Evolutionary conservation across 2,113 vertebrate genomes (phyloP), one percentile per base, ranked within the genome.

Genomic region (Callopanchax toddi): DNA sequence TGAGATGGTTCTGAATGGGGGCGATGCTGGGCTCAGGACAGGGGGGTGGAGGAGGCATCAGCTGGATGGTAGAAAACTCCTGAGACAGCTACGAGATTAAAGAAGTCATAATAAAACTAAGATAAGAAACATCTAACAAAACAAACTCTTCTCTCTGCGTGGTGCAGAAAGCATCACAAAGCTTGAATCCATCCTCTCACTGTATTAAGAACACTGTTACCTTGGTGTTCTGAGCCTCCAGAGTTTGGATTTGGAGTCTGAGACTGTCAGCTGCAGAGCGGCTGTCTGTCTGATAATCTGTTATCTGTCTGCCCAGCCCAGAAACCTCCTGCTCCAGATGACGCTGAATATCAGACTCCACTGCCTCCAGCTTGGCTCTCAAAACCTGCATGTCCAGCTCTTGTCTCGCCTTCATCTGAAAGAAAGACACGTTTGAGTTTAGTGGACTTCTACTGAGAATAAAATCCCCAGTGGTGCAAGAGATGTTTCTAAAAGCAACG

Each of bases 161-260:
- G n/a, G n/a, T n/a, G n/a, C n/a, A 16, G 6, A 42, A 42, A 12
- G 13, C 2, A 25, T 8, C 18, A 17, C 7, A 53, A 44, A 25
- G 10, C 26, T 20, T 20, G 2, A 54, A 12, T n/a, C 37, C 20
- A 3, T 45, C 20, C n/a, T 4, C 2, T n/a, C 5, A 18, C 1
- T 4, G 18, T 12, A 57, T 22, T 1, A n/a, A 12, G 9, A 39
- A 16, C 0, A 1, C 9, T 1, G 45, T 57, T 64, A 91, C 90
- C 85, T 88, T 67, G 3, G 68, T 51, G n/a, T 82, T 86, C 20
- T 79, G 66, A 2, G 49, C 53, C 67, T 91, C 85, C 60, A 90
- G 15, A 23, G 59, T 55, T 13, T 76, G 67, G 37, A 91, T 62
- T 62, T 68, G 71, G 50, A 56, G 60, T n/a, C 1, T 15, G 45